Conservation (phyloP, 2,888 invertebrate genomes). For the Thymelicus sylvestris region DNA sequence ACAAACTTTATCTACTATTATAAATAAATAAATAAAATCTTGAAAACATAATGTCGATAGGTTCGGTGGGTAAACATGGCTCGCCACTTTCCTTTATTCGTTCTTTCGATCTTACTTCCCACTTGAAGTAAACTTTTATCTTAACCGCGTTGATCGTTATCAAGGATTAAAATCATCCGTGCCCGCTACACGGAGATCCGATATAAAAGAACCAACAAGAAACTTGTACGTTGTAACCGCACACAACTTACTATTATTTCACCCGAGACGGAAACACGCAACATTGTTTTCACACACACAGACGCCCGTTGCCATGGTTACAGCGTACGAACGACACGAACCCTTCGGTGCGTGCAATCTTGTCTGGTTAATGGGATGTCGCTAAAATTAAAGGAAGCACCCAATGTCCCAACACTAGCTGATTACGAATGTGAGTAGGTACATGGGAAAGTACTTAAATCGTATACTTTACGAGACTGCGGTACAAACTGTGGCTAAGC, state of each 20-base stretch:
- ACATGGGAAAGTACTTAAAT: slow-evolving; percentile 74
- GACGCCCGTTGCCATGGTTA: slow-evolving; percentile 60
- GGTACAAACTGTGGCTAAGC: neutral
- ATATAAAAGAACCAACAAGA: slow-evolving; percentile 67
- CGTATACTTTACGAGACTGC: slow-evolving; percentile 43
- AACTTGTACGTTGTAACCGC: slow-evolving; percentile 57
- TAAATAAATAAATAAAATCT: too few relatives aligned
- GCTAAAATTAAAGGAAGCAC: slow-evolving; percentile 74
- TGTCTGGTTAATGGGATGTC: slow-evolving; percentile 76
- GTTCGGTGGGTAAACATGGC: too few relatives aligned
- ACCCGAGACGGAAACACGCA: slow-evolving; percentile 58
- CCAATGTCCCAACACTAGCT: slow-evolving; percentile 66
- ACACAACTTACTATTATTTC: slow-evolving; percentile 52
- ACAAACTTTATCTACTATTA: too few relatives aligned
- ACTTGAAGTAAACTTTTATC: neutral
- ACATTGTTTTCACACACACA: slow-evolving; percentile 63
- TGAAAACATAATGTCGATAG: too few relatives aligned
- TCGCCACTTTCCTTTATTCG: too few relatives aligned
- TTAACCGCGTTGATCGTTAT: neutral
- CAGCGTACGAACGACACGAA: slow-evolving; percentile 52
- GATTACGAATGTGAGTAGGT: slow-evolving; percentile 71
- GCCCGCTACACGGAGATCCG: slow-evolving; percentile 40
- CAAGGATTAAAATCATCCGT: slow-evolving; percentile 52
- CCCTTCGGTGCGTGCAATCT: slow-evolving; percentile 70
- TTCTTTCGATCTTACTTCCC: too few relatives aligned